These are phyloP conservation scores for Polydrusus tereticollis DNA, from an alignment of 2,888 invertebrate genomes.

Conservation along the genomic window DNA sequence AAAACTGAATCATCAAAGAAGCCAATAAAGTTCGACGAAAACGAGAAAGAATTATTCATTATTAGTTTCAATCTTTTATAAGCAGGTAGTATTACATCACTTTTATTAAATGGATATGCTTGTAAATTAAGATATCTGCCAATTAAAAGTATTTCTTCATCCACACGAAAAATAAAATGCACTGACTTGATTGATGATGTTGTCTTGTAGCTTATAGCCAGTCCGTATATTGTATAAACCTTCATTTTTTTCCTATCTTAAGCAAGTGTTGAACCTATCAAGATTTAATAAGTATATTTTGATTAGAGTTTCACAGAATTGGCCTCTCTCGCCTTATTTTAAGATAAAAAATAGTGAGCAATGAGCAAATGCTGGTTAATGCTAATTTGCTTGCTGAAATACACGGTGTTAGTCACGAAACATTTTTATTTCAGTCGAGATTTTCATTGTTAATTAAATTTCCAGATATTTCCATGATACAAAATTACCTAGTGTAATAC, in stretches of 20 bases:
- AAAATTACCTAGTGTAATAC: no score
- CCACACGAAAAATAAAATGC: not conserved
- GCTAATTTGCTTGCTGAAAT: conserved; percentile 36
- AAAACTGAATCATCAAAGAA: no score
- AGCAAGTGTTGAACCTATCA: conserved; percentile 42
- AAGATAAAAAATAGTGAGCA: conserved; percentile 38
- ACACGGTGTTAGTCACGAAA: conserved; percentile 44
- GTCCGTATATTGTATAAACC: conserved; percentile 9
- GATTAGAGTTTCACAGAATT: conserved; percentile 48
- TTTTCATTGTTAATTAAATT: no score
- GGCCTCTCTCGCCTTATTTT: conserved; percentile 42
- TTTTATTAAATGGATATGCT: not conserved
- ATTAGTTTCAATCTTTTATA: no score
- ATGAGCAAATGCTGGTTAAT: conserved; percentile 36
- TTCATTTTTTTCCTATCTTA: conserved; percentile 14
- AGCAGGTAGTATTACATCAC: conserved; percentile 6
- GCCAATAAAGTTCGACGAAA: no score
- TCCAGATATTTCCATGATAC: no score
- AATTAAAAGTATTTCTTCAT: conserved; percentile 20
- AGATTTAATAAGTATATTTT: conserved; percentile 45
- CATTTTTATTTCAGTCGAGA: no score
- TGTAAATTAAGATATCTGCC: conserved; percentile 18
- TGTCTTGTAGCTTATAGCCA: conserved; percentile 26
- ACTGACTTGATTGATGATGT: conserved; percentile 36
- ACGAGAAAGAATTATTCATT: no score